phyloP scores from a whole-genome alignment of 2,888 invertebrate species.

The Leucozona laternaria region DNA sequence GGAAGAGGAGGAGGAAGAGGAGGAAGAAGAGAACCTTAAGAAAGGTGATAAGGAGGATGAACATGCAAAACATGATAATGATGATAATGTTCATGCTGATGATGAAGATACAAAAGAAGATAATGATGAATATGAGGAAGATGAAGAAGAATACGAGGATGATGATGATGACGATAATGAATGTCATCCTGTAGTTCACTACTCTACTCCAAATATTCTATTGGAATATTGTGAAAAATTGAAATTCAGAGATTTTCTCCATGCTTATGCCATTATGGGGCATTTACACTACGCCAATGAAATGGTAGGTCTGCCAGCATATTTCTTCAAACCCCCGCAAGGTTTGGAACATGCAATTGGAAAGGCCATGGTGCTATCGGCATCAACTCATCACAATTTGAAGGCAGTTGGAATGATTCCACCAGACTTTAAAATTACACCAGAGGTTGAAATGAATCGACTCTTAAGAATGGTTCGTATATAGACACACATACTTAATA shows the following conservation, averaged over 20 bases:
- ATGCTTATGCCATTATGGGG: constrained; percentile 37
- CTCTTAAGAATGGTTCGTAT: constrained; percentile 32
- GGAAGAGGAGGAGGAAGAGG: too few relatives aligned
- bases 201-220: not conserved
- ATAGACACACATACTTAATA: too few relatives aligned
- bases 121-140: too few relatives aligned
- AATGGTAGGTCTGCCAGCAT: constrained; percentile 28
- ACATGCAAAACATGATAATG: too few relatives aligned
- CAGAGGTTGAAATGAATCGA: constrained; percentile 17
- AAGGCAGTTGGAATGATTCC: not conserved
- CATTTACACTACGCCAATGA: constrained; percentile 38
- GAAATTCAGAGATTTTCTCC: constrained; percentile 25
- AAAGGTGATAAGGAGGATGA: too few relatives aligned
- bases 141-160: too few relatives aligned
- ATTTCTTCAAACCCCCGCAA: not conserved
- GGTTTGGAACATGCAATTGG: constrained; percentile 32
- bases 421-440: not conserved
- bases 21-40: too few relatives aligned
- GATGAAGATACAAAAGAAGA: too few relatives aligned
- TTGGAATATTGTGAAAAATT: constrained; percentile 50
- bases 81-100: too few relatives aligned
- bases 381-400: constrained; percentile 29
- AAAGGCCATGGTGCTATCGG: constrained; percentile 28
- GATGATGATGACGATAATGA: not conserved
- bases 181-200: not conserved